Evolutionary conservation across 30 jellyfish, hydroid and myxozoan species (phyloP), one percentile per base, ranked within the genome.

Genomic region (Euphysa ruthae): DNA sequence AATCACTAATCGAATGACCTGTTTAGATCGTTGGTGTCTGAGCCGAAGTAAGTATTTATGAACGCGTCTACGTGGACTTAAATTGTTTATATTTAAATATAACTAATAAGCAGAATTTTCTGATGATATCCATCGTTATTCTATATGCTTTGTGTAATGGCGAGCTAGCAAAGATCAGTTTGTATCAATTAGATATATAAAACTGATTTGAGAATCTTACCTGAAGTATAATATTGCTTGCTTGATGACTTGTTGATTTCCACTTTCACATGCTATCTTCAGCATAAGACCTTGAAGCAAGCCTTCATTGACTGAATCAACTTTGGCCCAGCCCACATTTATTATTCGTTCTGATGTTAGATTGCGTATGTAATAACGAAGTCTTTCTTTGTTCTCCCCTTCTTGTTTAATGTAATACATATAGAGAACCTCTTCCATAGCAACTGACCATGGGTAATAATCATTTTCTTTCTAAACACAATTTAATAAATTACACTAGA

Each of bases 381-480:
- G 32, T 34, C 42, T 16, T 4, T 30, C 62, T 42, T 22, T 63
- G 16, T 27, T 14, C 8, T 32, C n/a, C 14, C 24, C 62, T 12
- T 33, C 32, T 1, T 63, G 63, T 12, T 43, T 34, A 1, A 63
- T 19, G 32, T 49, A 13, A n/a, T 63, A 19, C 21, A 63, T 35
- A 5, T 32, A 24, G 1, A 22, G 0, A 32, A 63, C 63, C 46
- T 63, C 62, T 15, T 42, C 6, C 30, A 63, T 4, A 1, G 77
- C 42, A 3, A 32, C 77, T 34, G 35, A 26, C 77, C 77, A 63
- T 2, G 77, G 77, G n/a, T 30, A 63, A n/a, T 63, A 63, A n/a
- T 63, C 77, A 19, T 21, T 44, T 63, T 63, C 77, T 7, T 20
- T 63, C 77, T 63, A n/a, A 32, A 2, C 13, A 8, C 4, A 24